Evolutionary conservation across 2,113 vertebrate genomes (phyloP), one percentile per base, ranked within the genome.

Genomic region (Chrysemys picta): DNA sequence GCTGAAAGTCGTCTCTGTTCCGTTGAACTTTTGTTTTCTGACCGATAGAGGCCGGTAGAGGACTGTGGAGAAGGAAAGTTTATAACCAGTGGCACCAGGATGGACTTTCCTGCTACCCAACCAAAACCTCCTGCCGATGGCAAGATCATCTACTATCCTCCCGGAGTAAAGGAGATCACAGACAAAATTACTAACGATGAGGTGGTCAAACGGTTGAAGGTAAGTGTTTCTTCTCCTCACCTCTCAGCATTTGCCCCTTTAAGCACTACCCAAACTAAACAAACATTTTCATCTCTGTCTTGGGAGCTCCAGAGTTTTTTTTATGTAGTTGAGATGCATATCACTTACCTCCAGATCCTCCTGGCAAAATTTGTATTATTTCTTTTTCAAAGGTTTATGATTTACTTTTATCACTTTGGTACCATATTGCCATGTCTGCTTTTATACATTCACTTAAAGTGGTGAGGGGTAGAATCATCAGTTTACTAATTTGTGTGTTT

Each of bases 21-120:
- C 95, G 98, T 96, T 99, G 99, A 99, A 99, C 99, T 99, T 99
- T 99, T 99, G 99, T 99, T 99, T 99, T 99, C 97, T 99, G 98
- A 98, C 99, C 99, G 98, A 99, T 99, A 99, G 99, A 99, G 99
- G 99, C 99, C 99, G 99, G 99, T 99, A 99, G 99, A 99, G 99
- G 99, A 99, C 98, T 98, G 99, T 98, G 98, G 97, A 98, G 98
- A 99, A 95, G 95, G 96, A 95, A 98, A 98, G 97, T 98, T 98
- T 98, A 97, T 98, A 80, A 95, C 88, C 88, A 93, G 97, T 96
- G 88, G 97, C 97, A 84, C 97, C 95, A 98, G 99, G 98, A 99
- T 99, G 99, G 99, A 99, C 98, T 99, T 99, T 98, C 98, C 99
- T 95, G 80, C 98, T 91, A 94, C 99, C 97, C 99, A 99, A 97